phyloP scores from a whole-genome alignment of 2,888 invertebrate species.

The Minunthozetes semirufus region DNA sequence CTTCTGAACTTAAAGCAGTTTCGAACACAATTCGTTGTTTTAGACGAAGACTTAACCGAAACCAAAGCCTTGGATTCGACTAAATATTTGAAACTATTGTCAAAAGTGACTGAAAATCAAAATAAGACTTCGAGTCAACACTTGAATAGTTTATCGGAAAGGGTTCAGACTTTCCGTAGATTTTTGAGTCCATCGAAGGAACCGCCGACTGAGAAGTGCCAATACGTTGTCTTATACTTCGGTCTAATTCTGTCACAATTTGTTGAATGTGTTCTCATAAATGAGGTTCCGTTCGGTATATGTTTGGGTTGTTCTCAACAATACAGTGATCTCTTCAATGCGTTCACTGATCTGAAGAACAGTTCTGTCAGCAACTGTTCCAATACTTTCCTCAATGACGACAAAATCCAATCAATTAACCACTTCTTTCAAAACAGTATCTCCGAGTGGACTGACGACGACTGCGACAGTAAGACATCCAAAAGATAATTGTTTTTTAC shows the following conservation, averaged over 20 bases:
- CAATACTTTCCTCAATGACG: background rate
- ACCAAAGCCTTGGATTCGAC: no score
- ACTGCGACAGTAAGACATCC: background rate
- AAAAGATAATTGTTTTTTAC: background rate
- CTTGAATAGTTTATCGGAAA: background rate
- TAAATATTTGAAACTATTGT: no score
- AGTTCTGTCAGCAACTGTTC: background rate
- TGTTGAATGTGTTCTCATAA: slow-evolving; percentile 4
- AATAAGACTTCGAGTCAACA: no score
- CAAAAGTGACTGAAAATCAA: no score
- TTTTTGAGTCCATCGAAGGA: background rate
- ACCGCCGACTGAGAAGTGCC: background rate
- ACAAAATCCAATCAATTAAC: background rate
- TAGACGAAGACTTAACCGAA: no score
- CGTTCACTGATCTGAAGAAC: background rate
- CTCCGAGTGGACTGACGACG: background rate
- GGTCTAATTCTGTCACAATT: background rate
- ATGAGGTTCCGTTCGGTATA: background rate
- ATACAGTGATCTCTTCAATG: background rate
- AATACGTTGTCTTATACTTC: background rate
- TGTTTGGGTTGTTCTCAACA: background rate
- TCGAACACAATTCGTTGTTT: no score
- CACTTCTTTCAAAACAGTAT: background rate
- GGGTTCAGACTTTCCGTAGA: background rate
- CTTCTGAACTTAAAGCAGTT: no score